phyloP scores from a whole-genome alignment of 2,888 invertebrate genomes.

The Antheraea yamamai region DNA sequence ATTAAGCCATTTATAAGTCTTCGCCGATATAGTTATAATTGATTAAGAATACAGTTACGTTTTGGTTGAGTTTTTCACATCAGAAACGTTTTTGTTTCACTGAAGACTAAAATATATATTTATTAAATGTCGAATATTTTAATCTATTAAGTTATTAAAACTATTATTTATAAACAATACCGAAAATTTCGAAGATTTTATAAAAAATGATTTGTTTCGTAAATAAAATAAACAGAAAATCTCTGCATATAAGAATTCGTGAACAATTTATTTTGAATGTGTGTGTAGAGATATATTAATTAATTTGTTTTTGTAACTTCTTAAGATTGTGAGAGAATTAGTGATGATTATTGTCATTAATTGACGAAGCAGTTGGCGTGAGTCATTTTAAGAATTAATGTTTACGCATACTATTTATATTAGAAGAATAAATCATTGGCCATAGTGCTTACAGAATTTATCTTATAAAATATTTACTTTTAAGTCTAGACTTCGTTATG shows the following conservation, averaged over 20 bases:
- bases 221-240: constrained; percentile 27
- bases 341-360: not conserved
- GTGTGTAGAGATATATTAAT: not conserved
- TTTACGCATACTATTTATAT: not conserved
- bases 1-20: too few species aligned
- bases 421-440: too few species aligned
- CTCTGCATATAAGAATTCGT: not conserved
- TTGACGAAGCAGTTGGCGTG: not conserved
- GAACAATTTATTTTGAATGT: not conserved
- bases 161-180: too few species aligned
- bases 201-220: constrained; percentile 31
- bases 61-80: too few species aligned
- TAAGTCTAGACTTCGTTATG: not conserved
- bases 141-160: not conserved
- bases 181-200: constrained; percentile 36
- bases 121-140: not conserved
- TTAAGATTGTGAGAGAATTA: not conserved
- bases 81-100: too few species aligned
- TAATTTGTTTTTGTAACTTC: not conserved
- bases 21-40: not conserved
- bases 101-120: too few species aligned
- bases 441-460: not conserved
- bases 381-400: not conserved
- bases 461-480: not conserved
- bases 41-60: not conserved